A percentile compares a stretch with the other conserved stretches of the same genome.
phyloP scores from a whole-genome alignment of 2,888 invertebrate species.

The Nematopogon swammerdamellus region DNA sequence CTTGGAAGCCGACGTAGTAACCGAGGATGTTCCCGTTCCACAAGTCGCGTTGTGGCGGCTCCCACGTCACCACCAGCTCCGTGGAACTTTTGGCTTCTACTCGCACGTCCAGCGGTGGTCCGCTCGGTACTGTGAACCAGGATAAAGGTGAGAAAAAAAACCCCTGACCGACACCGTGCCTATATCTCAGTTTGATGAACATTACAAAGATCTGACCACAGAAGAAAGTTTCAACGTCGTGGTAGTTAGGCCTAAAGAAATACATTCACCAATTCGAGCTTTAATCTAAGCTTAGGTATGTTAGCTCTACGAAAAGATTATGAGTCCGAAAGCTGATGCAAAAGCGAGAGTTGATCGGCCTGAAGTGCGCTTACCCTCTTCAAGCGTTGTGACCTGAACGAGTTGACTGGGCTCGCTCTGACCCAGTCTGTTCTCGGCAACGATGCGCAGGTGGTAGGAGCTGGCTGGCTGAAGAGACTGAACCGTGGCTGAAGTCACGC shows the following conservation, averaged over 20 bases:
- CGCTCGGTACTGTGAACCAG: conserved; percentile 67
- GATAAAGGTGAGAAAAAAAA: background rate
- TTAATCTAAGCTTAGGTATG: too few species aligned
- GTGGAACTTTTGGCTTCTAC: conserved; percentile 84
- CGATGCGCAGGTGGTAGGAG: conserved; percentile 82
- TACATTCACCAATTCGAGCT: too few species aligned
- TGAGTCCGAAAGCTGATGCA: too few species aligned
- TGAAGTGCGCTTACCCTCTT: conserved; percentile 76
- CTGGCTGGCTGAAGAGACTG: conserved; percentile 82
- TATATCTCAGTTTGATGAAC: too few species aligned
- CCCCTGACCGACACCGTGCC: background rate
- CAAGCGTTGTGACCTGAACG: conserved; percentile 80
- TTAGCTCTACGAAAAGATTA: too few species aligned
- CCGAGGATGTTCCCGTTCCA: conserved; percentile 88
- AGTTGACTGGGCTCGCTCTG: conserved; percentile 84
- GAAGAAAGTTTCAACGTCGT: too few species aligned
- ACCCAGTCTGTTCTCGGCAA: conserved; percentile 87
- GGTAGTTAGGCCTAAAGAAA: too few species aligned
- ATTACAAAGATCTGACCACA: too few species aligned
- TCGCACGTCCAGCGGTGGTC: conserved; percentile 76
- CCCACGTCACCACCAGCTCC: conserved; percentile 82
- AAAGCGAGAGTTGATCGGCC: too few species aligned
- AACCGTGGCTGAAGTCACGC: conserved; percentile 77
- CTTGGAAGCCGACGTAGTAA: conserved; percentile 83
- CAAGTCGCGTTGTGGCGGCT: conserved; percentile 78